Evolutionary conservation across 2,113 vertebrate genomes (phyloP).

Genomic region (Melanocharis versteri): DNA sequence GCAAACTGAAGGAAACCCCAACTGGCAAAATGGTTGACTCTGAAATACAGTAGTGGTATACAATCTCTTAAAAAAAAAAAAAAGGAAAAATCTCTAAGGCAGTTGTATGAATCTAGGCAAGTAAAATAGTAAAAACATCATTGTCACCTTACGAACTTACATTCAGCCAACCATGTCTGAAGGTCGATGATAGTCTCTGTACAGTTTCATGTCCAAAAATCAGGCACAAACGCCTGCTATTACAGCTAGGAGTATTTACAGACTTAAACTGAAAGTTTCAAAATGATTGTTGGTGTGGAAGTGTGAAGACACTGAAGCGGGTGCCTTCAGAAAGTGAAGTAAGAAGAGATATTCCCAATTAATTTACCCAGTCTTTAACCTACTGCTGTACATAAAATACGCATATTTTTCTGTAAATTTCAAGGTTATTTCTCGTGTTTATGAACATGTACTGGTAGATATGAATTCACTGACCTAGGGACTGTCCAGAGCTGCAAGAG

Average conservation of each 20-base stretch:
- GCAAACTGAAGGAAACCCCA: background rate
- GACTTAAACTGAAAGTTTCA: background rate
- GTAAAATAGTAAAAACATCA: background rate
- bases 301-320: background rate
- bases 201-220: background rate
- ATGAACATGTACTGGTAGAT: background rate
- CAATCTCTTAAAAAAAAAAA: background rate
- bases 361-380: background rate
- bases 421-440: background rate
- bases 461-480: too few species aligned
- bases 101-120: background rate
- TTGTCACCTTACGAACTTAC: background rate
- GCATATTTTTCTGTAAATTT: background rate
- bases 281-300: background rate
- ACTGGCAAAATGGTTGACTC: background rate
- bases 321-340: background rate
- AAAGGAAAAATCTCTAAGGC: background rate
- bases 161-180: background rate
- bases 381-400: background rate
- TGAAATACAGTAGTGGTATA: background rate
- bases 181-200: background rate
- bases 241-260: background rate
- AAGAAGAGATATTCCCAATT: background rate
- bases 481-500: background rate
- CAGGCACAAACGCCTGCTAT: background rate